Conservation (phyloP, 2,113 vertebrate species). For the Apus apus region DNA sequence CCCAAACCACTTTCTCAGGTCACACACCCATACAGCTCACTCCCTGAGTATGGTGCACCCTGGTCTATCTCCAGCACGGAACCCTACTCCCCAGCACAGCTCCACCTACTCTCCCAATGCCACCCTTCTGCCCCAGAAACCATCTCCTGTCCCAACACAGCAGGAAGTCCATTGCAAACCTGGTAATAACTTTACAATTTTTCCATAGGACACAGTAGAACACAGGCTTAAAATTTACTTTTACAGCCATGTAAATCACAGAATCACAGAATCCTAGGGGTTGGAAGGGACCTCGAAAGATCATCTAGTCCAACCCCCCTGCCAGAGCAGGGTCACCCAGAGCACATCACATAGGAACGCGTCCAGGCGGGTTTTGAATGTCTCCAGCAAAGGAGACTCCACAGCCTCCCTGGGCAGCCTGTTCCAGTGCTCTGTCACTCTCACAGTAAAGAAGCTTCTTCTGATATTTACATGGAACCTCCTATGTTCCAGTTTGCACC, state of each 20-base stretch:
- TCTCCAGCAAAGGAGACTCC: too few relatives aligned
- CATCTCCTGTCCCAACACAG: not conserved
- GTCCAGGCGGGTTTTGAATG: too few relatives aligned
- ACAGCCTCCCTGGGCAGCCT: too few relatives aligned
- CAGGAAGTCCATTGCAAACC: not conserved
- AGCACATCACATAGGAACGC: too few relatives aligned
- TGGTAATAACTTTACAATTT: not conserved
- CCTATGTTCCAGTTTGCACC: too few relatives aligned
- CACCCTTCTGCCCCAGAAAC: not conserved
- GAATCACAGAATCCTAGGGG: not conserved
- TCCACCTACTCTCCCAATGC: not conserved
- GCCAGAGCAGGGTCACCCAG: too few relatives aligned
- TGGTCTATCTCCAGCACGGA: not conserved
- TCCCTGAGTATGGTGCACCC: not conserved
- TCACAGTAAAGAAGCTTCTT: too few relatives aligned
- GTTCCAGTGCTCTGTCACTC: too few relatives aligned
- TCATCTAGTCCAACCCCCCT: too few relatives aligned
- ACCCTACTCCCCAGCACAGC: not conserved
- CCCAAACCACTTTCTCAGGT: not conserved
- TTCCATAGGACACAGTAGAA: not conserved
- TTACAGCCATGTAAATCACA: not conserved
- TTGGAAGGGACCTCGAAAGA: too few relatives aligned
- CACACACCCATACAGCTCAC: not conserved
- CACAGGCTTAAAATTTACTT: not conserved
- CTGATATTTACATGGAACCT: too few relatives aligned